These are phyloP conservation scores for Athetis lepigone DNA, from an alignment of 2,888 invertebrate genomes.

Conservation along the genomic window DNA sequence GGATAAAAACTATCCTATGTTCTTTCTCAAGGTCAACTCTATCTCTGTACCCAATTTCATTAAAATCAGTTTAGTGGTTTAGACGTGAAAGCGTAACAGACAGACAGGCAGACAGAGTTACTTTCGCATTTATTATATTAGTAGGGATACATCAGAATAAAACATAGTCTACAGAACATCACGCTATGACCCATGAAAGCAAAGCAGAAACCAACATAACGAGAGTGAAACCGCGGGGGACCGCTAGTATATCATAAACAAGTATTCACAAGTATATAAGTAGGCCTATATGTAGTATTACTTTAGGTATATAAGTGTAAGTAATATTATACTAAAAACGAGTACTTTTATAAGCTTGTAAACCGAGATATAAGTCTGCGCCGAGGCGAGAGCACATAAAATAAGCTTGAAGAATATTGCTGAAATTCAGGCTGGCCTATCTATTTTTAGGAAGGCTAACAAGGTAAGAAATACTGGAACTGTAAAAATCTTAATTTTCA, in stretches of 20 bases:
- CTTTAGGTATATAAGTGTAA: conserved; percentile 6
- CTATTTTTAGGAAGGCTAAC: background rate
- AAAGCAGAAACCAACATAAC: too few relatives aligned
- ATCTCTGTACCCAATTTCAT: too few relatives aligned
- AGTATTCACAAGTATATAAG: conserved; percentile 6
- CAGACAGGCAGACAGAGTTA: too few relatives aligned
- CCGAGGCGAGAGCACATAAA: conserved; percentile 21
- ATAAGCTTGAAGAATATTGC: background rate
- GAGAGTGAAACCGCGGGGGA: too few relatives aligned
- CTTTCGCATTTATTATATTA: too few relatives aligned
- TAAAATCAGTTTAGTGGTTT: too few relatives aligned
- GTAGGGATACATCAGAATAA: too few relatives aligned
- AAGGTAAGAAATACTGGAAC: background rate
- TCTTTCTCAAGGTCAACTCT: too few relatives aligned
- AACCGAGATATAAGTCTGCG: conserved; percentile 27
- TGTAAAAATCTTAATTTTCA: background rate
- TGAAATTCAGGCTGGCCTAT: conserved; percentile 9
- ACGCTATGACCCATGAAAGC: too few relatives aligned
- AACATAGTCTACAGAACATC: too few relatives aligned
- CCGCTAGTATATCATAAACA: conserved; percentile 13
- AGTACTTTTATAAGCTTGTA: conserved; percentile 24
- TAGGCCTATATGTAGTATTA: background rate
- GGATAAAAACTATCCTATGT: too few relatives aligned
- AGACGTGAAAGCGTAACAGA: too few relatives aligned
- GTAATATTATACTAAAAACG: conserved; percentile 6